phyloP scores from a whole-genome alignment of 2,113 vertebrate genomes.

The Centropus unirufus region DNA sequence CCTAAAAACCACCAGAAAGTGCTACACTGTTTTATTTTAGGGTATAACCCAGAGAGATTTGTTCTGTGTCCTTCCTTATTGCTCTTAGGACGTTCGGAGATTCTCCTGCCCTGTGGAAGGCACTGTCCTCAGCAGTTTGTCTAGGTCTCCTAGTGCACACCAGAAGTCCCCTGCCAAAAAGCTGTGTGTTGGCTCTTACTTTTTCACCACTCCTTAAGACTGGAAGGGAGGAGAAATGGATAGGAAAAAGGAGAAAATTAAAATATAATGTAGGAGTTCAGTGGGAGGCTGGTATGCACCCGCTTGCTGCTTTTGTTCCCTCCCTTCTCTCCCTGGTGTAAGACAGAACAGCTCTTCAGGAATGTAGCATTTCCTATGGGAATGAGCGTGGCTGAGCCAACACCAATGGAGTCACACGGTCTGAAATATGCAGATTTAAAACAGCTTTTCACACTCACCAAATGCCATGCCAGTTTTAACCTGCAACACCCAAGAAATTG shows the following conservation, averaged over 20 bases:
- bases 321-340: background rate
- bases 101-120: background rate
- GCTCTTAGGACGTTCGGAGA: background rate
- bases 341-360: background rate
- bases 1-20: background rate
- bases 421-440: background rate
- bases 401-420: background rate
- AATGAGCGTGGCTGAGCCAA: background rate
- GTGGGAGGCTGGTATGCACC: background rate
- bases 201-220: background rate
- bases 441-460: background rate
- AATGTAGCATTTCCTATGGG: background rate
- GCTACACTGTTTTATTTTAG: background rate
- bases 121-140: background rate
- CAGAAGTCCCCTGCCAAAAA: background rate
- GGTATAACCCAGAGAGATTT: background rate
- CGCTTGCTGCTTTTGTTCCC: background rate
- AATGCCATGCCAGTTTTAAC: background rate
- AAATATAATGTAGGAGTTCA: background rate
- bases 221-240: background rate
- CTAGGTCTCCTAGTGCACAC: background rate
- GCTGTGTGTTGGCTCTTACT: background rate
- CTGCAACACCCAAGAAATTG: background rate
- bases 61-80: background rate
- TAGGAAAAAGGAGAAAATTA: background rate